Evolutionary conservation across 2,888 invertebrate species (phyloP).

Genomic region (Buathra laborator): DNA sequence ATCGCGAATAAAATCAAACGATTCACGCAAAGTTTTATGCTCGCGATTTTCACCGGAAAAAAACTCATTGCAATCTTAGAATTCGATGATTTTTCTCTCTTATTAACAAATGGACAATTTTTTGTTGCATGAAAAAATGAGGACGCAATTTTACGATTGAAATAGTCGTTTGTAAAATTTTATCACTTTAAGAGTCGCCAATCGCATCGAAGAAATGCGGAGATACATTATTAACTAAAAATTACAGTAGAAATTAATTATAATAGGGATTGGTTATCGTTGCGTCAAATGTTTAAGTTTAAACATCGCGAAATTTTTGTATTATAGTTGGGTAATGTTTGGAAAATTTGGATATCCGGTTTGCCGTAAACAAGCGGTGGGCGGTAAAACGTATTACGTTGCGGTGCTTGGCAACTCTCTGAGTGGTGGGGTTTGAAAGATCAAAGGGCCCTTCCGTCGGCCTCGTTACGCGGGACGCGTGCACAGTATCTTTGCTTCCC

Average conservation of each 20-base stretch:
- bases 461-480: slow-evolving; percentile 63
- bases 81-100: background rate
- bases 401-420: slow-evolving; percentile 66
- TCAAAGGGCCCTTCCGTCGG: slow-evolving; percentile 69
- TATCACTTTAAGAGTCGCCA: background rate
- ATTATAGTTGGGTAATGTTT: slow-evolving; percentile 43
- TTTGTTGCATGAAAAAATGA: background rate
- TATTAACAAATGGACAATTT: background rate
- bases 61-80: background rate
- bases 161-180: background rate
- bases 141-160: background rate
- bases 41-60: background rate
- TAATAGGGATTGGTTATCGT: background rate
- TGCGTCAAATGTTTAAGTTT: background rate
- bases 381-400: slow-evolving; percentile 69
- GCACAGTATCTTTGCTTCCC: slow-evolving; percentile 21
- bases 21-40: background rate
- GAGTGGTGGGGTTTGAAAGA: slow-evolving; percentile 60
- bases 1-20: slow-evolving; percentile 11
- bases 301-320: background rate
- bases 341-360: slow-evolving; percentile 40
- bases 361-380: slow-evolving; percentile 56
- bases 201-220: background rate
- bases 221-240: background rate
- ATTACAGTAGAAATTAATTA: background rate